These are phyloP conservation scores for Lagenorhynchus albirostris DNA, from an alignment of 2,113 vertebrate genomes.

Conservation along the genomic window DNA sequence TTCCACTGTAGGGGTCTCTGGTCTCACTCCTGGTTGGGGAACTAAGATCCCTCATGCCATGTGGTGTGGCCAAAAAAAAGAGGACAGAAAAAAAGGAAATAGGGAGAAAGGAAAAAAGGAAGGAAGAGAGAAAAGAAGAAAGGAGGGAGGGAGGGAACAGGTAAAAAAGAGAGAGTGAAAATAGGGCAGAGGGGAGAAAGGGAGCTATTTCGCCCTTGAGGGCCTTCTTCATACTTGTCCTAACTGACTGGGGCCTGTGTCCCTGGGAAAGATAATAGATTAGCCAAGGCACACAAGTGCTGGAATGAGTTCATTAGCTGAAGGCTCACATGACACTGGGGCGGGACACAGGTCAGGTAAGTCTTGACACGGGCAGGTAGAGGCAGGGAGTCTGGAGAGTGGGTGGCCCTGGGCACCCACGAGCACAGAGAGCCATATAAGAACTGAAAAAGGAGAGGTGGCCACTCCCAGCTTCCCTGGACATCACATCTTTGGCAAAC, in stretches of 20 bases:
- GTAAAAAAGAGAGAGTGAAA: not conserved
- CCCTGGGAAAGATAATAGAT: not conserved
- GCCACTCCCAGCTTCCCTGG: not conserved
- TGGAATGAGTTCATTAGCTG: not conserved
- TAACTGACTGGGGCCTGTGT: not conserved
- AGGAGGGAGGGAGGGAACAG: not conserved
- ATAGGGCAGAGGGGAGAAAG: not conserved
- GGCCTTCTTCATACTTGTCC: not conserved
- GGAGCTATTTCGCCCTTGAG: too few relatives aligned
- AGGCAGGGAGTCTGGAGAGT: not conserved
- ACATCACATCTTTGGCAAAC: not conserved
- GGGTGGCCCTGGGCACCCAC: not conserved
- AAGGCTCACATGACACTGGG: not conserved
- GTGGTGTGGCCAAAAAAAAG: not conserved
- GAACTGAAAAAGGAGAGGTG: not conserved
- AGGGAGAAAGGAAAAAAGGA: not conserved
- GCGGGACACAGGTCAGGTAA: not conserved
- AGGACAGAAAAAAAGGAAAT: not conserved
- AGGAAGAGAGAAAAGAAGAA: too few relatives aligned
- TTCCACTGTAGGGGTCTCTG: not conserved
- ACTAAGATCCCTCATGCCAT: not conserved
- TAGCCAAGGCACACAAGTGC: rapidly evolving
- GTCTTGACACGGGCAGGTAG: not conserved
- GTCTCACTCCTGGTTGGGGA: too few relatives aligned
- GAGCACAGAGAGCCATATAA: not conserved